Conservation (phyloP, 2,888 invertebrate species). For the Zygogramma bicolorata region DNA sequence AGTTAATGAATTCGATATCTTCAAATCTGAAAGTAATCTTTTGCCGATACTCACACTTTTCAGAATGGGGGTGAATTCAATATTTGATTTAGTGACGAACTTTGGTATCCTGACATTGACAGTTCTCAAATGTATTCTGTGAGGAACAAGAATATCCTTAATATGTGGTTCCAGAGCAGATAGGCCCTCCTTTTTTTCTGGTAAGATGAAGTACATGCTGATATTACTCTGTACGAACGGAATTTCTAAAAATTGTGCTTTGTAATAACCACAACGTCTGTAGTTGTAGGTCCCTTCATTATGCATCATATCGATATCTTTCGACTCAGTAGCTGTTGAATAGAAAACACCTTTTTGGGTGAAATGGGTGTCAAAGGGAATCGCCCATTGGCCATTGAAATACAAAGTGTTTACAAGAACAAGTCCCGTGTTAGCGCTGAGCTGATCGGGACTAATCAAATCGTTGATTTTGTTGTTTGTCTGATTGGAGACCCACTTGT, state of each 20-base stretch:
- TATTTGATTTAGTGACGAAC: constrained; percentile 42
- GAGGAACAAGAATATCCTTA: constrained; percentile 32
- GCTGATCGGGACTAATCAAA: constrained; percentile 46
- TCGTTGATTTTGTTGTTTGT: constrained; percentile 58
- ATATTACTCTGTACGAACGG: constrained; percentile 49
- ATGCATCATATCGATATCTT: constrained; percentile 54
- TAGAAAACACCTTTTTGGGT: constrained; percentile 50
- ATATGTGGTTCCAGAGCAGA: constrained; percentile 36
- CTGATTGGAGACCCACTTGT: constrained; percentile 59
- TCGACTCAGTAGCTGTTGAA: constrained; percentile 34
- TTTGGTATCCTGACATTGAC: constrained; percentile 46
- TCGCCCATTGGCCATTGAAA: constrained; percentile 55
- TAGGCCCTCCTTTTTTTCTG: constrained; percentile 48
- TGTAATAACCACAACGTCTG: constrained; percentile 46
- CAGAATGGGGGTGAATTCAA: constrained; percentile 45
- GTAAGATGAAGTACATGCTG: constrained; percentile 50
- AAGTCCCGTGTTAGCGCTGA: constrained; percentile 48
- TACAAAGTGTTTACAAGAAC: constrained; percentile 59
- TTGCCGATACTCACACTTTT: constrained; percentile 44
- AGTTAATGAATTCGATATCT: no score
- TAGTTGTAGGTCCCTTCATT: constrained; percentile 36
- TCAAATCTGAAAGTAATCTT: no score
- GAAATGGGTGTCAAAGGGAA: constrained; percentile 39
- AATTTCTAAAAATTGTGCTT: constrained; percentile 54
- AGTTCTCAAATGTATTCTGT: constrained; percentile 29